Conservation (phyloP, 2,888 invertebrate genomes). For the Agriotes lineatus region DNA sequence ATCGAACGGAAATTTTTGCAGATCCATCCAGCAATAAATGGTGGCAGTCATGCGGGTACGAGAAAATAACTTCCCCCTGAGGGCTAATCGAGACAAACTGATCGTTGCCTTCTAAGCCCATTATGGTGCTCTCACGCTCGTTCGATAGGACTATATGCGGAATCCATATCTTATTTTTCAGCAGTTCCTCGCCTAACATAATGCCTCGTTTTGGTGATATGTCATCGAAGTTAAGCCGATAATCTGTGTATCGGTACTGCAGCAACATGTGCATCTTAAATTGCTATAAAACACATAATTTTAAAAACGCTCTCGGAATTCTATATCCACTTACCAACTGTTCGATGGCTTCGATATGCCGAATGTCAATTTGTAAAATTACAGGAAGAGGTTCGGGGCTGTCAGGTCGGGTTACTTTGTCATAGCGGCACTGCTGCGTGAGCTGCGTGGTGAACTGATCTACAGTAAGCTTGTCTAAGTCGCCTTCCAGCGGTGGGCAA, state of each 20-base stretch:
- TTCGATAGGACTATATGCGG: conserved; percentile 87
- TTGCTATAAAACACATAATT: conserved; percentile 71
- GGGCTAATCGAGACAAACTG: conserved; percentile 84
- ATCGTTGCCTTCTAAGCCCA: conserved; percentile 84
- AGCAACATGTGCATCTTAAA: conserved; percentile 86
- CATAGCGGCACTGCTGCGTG: conserved; percentile 82
- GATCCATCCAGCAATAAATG: conserved; percentile 87
- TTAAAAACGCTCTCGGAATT: too few relatives aligned
- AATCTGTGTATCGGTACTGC: conserved; percentile 83
- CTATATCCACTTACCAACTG: conserved; percentile 74
- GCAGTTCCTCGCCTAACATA: conserved; percentile 78
- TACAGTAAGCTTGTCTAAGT: conserved; percentile 73
- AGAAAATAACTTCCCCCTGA: conserved; percentile 83
- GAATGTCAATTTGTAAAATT: conserved; percentile 82
- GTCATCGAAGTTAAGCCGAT: conserved; percentile 76
- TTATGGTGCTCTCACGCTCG: conserved; percentile 79
- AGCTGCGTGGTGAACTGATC: conserved; percentile 79
- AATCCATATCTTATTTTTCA: conserved; percentile 83
- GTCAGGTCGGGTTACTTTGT: conserved; percentile 77
- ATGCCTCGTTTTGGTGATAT: conserved; percentile 77
- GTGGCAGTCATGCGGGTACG: conserved; percentile 84
- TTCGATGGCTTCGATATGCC: conserved; percentile 85
- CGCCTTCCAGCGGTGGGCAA: conserved; percentile 33
- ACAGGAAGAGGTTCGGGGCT: conserved; percentile 75
- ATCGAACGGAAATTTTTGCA: conserved; percentile 90